Percentiles rank a stretch among this genome's conserved stretches.
phyloP scores from a whole-genome alignment of 2,113 vertebrate species.

The Hipposideros armiger region DNA sequence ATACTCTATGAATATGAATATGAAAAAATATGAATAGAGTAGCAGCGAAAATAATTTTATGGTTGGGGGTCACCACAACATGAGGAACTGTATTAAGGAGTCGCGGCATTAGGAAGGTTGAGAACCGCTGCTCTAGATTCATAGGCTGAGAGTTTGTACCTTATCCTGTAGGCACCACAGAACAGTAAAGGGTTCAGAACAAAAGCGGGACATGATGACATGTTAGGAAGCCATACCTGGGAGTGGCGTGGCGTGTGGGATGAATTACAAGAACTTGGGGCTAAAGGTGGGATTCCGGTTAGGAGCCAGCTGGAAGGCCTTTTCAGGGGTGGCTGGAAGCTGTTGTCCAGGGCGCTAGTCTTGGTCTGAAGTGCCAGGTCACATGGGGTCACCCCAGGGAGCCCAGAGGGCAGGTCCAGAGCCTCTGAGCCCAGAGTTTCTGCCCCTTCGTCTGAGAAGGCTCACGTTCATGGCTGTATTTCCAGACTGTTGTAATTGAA shows the following conservation, averaged over 20 bases:
- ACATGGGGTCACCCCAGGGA: fast-evolving
- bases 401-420: not conserved
- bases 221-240: too few relatives aligned
- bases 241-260: fast-evolving
- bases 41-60: too few relatives aligned
- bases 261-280: not conserved
- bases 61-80: too few relatives aligned
- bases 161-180: not conserved
- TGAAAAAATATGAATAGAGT: too few relatives aligned
- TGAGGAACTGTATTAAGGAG: too few relatives aligned
- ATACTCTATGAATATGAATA: too few relatives aligned
- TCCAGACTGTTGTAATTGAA: not conserved
- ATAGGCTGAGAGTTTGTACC: not conserved
- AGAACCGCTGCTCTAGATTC: not conserved
- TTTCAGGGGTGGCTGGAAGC: fast-evolving
- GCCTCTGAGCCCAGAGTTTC: not conserved
- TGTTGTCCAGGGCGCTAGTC: fast-evolving
- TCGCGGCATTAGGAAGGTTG: too few relatives aligned
- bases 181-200: not conserved
- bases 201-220: fast-evolving
- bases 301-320: fast-evolving
- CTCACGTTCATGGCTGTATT: fast-evolving
- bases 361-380: not conserved
- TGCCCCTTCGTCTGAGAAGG: not conserved
- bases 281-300: too few relatives aligned